These are phyloP conservation scores for Listronotus oregonensis DNA, from an alignment of 1,140 invertebrate genomes.

Conservation along the genomic window DNA sequence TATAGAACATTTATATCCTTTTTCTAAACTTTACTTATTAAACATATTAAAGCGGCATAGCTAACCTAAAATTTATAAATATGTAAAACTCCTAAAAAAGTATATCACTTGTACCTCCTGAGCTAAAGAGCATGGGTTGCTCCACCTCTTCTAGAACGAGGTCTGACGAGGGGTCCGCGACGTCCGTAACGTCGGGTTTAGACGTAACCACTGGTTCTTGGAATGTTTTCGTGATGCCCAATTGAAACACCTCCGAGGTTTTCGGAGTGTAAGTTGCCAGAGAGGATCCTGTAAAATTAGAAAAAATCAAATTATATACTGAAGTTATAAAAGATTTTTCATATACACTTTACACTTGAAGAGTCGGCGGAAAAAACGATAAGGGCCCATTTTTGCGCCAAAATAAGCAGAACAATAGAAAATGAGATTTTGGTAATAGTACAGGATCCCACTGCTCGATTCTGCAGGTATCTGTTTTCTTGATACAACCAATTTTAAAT, in stretches of 20 bases:
- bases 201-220: slow-evolving; percentile 25
- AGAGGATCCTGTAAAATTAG: slow-evolving; percentile 46
- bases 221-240: slow-evolving; percentile 47
- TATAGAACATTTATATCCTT: too few relatives aligned
- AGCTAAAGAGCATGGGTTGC: slow-evolving; percentile 50
- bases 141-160: slow-evolving; percentile 44
- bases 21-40: too few relatives aligned
- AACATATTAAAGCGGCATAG: not conserved
- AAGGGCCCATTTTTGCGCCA: too few relatives aligned
- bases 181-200: slow-evolving; percentile 24
- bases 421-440: too few relatives aligned
- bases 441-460: too few relatives aligned
- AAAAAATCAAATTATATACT: too few relatives aligned
- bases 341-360: too few relatives aligned
- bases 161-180: slow-evolving; percentile 16
- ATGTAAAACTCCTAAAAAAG: slow-evolving; percentile 44
- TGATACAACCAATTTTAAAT: too few relatives aligned
- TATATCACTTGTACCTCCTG: slow-evolving; percentile 52
- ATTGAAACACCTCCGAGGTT: slow-evolving; percentile 50
- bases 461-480: too few relatives aligned
- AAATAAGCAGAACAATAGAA: too few relatives aligned
- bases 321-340: too few relatives aligned
- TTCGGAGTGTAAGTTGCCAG: slow-evolving; percentile 54
- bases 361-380: too few relatives aligned
- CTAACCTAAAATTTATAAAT: slow-evolving; percentile 4